These are phyloP conservation scores for Drosophila virilis DNA, from an alignment of 1,140 invertebrate genomes.

Conservation along the genomic window DNA sequence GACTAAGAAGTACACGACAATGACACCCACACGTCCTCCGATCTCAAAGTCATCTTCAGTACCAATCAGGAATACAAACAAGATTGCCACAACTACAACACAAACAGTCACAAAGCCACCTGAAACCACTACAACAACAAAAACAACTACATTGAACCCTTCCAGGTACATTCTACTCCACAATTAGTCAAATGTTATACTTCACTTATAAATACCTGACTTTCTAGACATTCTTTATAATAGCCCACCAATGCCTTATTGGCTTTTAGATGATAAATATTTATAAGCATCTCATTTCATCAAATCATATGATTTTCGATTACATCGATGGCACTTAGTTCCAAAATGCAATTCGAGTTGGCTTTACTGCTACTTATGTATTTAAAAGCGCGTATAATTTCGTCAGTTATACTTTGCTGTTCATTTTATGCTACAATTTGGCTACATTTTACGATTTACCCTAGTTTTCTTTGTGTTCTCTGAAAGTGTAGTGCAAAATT, in stretches of 20 bases:
- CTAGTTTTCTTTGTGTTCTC: constrained; percentile 5
- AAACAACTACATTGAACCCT: constrained; percentile 38
- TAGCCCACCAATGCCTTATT: neutral
- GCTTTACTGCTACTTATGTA: neutral
- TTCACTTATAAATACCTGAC: constrained; percentile 7
- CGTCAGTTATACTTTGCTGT: neutral
- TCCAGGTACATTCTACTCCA: constrained; percentile 58
- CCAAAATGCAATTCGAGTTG: neutral
- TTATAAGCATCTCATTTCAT: constrained; percentile 16
- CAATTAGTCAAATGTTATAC: constrained; percentile 8
- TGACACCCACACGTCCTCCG: constrained; percentile 13
- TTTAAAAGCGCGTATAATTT: neutral
- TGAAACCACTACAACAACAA: constrained; percentile 53
- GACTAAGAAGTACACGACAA: constrained; percentile 20
- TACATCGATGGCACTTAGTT: neutral
- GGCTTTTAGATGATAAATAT: constrained; percentile 7
- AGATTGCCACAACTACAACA: constrained; percentile 45
- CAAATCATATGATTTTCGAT: constrained; percentile 14
- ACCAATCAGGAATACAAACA: constrained; percentile 41
- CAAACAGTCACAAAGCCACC: constrained; percentile 44
- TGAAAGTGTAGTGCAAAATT: constrained; percentile 1
- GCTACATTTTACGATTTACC: neutral
- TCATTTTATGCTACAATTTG: neutral
- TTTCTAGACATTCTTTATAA: constrained; percentile 2
- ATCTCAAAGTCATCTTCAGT: constrained; percentile 24